A percentile compares a stretch with the other conserved stretches of the same genome.
Conservation (phyloP, 2,888 invertebrate genomes). For the Andrena dorsata region DNA sequence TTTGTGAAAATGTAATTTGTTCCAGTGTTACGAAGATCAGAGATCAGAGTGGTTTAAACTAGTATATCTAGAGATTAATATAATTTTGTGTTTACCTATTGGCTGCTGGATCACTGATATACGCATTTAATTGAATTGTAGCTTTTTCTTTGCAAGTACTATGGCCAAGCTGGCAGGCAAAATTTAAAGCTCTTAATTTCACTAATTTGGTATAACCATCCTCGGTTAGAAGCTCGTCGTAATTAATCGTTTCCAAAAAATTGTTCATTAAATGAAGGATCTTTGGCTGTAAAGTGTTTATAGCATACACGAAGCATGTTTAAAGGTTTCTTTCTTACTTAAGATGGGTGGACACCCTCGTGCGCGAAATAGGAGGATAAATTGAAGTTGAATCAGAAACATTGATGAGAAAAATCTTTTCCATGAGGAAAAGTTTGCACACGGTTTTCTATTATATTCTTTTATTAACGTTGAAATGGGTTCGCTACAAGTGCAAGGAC, state of each 20-base stretch:
- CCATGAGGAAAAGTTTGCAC: too few species aligned
- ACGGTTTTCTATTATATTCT: too few species aligned
- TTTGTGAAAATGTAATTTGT: not conserved
- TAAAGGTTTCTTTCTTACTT: not conserved
- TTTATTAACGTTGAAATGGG: too few species aligned
- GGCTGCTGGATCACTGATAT: slow-evolving; percentile 47
- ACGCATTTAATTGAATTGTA: slow-evolving; percentile 48
- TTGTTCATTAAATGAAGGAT: slow-evolving; percentile 24
- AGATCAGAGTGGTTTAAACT: not conserved
- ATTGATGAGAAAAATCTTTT: too few species aligned
- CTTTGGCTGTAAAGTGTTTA: slow-evolving; percentile 30
- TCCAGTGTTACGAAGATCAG: not conserved
- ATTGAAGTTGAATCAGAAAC: too few species aligned
- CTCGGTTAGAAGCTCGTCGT: slow-evolving; percentile 42
- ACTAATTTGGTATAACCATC: slow-evolving; percentile 45
- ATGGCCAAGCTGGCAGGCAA: slow-evolving; percentile 63
- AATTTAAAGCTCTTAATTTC: slow-evolving; percentile 47
- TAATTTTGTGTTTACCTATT: slow-evolving; percentile 21
- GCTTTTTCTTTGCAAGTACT: slow-evolving; percentile 59
- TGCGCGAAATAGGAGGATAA: not conserved
- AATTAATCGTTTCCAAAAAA: slow-evolving; percentile 59
- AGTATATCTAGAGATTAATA: too few species aligned
- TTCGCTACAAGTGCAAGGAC: too few species aligned
- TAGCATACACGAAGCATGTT: not conserved
- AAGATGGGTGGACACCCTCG: not conserved